Conservation (phyloP, 1,140 invertebrate species). For the Nilaparvata lugens region DNA sequence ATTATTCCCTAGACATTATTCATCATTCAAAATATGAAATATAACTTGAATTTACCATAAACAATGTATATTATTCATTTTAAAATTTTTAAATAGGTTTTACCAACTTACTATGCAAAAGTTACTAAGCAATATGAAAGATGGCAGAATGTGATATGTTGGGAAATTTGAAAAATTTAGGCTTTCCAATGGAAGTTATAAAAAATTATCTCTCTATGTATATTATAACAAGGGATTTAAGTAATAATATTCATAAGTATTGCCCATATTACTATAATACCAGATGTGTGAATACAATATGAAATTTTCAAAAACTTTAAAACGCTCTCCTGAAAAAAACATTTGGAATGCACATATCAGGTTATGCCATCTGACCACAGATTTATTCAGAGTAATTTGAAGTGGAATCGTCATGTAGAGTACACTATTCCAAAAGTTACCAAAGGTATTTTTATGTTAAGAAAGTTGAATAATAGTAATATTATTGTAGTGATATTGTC, state of each 20-base stretch:
- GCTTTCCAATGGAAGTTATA: not conserved
- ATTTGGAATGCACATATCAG: not conserved
- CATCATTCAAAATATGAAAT: not conserved
- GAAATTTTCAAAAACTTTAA: not conserved
- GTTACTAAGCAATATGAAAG: not conserved
- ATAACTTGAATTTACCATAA: not conserved
- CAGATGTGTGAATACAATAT: not conserved
- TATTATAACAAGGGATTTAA: not conserved
- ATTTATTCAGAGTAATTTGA: no score
- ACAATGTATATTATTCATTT: no score
- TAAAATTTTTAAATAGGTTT: not conserved
- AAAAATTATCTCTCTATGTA: not conserved
- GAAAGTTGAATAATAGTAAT: no score
- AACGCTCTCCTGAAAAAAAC: not conserved
- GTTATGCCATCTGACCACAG: not conserved
- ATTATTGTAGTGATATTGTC: no score
- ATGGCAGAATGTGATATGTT: not conserved
- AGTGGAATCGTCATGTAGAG: no score
- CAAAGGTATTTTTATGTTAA: no score
- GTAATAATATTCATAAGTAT: not conserved
- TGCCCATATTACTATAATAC: not conserved
- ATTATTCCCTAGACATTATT: not conserved
- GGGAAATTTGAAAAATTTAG: not conserved
- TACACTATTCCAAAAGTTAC: no score
- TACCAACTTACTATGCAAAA: not conserved